Evolutionary conservation across 2,888 invertebrate species (phyloP).

Genomic region (Minunthozetes semirufus): DNA sequence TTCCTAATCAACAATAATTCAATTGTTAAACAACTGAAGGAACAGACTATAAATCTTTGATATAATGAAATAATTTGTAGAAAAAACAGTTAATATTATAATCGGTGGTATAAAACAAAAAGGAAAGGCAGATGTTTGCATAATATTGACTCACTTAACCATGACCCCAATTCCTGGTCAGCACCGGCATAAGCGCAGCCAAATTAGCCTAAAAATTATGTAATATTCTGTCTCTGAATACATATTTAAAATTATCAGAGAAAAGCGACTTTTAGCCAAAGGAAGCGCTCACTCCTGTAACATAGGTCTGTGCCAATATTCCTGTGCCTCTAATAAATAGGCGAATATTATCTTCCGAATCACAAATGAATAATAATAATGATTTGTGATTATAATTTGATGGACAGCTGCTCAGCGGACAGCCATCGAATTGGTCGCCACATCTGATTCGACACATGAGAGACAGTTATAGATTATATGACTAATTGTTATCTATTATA

Average conservation of each 20-base stretch:
- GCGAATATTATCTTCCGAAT: not conserved
- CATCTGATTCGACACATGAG: not conserved
- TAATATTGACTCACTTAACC: constrained; percentile 20
- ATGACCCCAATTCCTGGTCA: not conserved
- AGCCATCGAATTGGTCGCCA: constrained; percentile 5
- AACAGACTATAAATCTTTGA: not conserved
- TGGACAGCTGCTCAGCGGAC: constrained; percentile 5
- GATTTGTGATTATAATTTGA: constrained; percentile 17
- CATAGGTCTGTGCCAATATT: not conserved
- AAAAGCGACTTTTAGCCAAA: no score
- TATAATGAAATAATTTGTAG: constrained; percentile 8
- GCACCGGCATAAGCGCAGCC: no score
- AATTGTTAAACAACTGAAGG: not conserved
- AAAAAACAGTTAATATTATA: not conserved
- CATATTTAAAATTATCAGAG: not conserved
- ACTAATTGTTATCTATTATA: constrained; percentile 13
- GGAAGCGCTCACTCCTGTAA: not conserved
- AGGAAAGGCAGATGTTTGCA: constrained; percentile 20
- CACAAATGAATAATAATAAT: not conserved
- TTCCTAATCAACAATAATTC: no score
- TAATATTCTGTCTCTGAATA: constrained; percentile 5
- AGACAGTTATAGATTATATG: not conserved
- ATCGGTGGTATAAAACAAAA: not conserved
- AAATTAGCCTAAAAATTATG: constrained; percentile 17
- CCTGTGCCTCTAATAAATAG: constrained; percentile 1